Base-by-base conservation (phyloP, 2,888 invertebrate species). In the Macrosiphum euphorbiae region DNA sequence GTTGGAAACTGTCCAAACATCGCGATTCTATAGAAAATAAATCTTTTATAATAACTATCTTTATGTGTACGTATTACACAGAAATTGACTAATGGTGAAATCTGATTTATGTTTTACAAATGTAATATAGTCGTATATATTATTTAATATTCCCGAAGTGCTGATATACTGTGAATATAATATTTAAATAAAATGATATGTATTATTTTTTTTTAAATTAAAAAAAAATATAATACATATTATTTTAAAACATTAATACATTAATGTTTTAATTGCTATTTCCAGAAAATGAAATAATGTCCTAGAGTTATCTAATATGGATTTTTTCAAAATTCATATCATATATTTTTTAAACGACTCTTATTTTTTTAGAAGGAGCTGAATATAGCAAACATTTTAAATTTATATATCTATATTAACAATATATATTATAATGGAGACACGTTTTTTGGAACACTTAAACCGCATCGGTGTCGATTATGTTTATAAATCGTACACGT, bases 391-490 rank as follows among this genome's bases (percentile, higher is more conserved):
- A 67, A 78, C 20, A 78, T 78, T 78, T 78, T 67, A n/a, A 67
- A 67, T 67, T 16, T 35, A 78, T 78, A 20, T n/a, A n/a, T n/a
- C 1, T n/a, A 78, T 35, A 61, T 11, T 47, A 11, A 61, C n/a
- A n/a, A n/a, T n/a, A n/a, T 90, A 11, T n/a, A 50, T 35, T 26
- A 41, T 78, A 78, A 91, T 28, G 28, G 84, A 84, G n/a, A 84
- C 41, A 78, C 90, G 90, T 24, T 84, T 44, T 91, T 61, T 24
- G 47, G 58, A 85, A 78, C 85, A 28, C 44, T 55, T 58, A n/a
- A 91, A 91, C 91, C 86, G 26, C 91, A 91, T 35, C 58, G 86
- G 86, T 91, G 91, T 86, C 85, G 58, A 91, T 91, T 88, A 26
- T 88, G 26, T 26, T 24, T 88, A 61, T 61, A 47, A 47, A 41